Evolutionary conservation across 1,140 invertebrate species (phyloP).

Genomic region (Wiebesia pumilae): DNA sequence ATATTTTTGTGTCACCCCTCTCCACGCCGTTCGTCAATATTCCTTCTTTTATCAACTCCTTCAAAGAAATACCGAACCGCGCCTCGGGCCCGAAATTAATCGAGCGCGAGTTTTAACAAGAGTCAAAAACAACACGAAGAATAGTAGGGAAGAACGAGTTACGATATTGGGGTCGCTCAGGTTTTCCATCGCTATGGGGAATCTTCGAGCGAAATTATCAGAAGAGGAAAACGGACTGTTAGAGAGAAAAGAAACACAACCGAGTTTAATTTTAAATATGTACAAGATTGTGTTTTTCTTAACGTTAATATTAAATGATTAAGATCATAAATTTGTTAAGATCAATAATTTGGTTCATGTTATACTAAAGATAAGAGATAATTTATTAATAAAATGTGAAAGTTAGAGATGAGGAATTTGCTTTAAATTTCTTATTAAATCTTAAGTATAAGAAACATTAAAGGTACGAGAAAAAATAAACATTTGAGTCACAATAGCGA

Average conservation of each 20-base stretch:
- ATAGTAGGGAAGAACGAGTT: neutral
- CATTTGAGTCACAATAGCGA: neutral
- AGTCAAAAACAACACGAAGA: conserved; percentile 22
- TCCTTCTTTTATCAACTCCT: neutral
- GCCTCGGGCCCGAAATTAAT: conserved; percentile 23
- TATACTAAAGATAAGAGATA: no score
- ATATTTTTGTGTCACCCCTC: neutral
- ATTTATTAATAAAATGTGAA: no score
- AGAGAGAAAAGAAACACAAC: neutral
- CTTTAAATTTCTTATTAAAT: neutral
- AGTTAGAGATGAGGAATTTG: no score
- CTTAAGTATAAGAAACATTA: neutral
- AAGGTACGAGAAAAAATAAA: neutral
- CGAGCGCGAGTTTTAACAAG: neutral
- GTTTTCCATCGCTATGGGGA: conserved; percentile 14
- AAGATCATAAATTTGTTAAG: no score
- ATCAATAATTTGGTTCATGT: no score
- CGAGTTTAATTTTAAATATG: neutral
- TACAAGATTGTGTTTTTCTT: neutral
- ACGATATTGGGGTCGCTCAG: conserved; percentile 26
- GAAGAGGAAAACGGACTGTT: neutral
- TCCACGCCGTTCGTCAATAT: neutral
- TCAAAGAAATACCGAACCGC: neutral
- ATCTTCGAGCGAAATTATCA: neutral
- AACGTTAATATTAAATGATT: no score